phyloP scores from a whole-genome alignment of 2,113 vertebrate genomes.

The Microtus richardsoni region DNA sequence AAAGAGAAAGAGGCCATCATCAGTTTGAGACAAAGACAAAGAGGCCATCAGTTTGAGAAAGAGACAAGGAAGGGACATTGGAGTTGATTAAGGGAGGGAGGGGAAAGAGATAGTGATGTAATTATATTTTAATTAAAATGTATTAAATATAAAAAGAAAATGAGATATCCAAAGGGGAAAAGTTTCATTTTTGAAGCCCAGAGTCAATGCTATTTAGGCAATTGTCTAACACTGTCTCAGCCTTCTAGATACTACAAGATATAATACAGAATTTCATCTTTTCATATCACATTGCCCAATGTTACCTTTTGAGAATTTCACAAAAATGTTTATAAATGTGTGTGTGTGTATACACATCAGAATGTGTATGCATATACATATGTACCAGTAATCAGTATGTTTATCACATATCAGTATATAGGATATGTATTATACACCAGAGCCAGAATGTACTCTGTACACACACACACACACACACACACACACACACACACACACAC shows the following conservation, averaged over 20 bases:
- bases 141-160: not conserved
- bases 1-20: not conserved
- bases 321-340: not conserved
- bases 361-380: no score
- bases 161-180: not conserved
- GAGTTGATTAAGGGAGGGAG: not conserved
- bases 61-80: not conserved
- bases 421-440: accelerated
- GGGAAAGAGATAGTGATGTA: not conserved
- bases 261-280: not conserved
- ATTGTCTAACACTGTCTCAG: not conserved
- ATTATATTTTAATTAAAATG: not conserved
- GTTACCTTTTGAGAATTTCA: not conserved
- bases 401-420: no score
- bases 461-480: no score
- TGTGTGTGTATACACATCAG: not conserved
- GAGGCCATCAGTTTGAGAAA: not conserved
- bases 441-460: no score
- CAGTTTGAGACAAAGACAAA: not conserved
- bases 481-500: no score
- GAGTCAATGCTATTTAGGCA: not conserved
- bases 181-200: not conserved
- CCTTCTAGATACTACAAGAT: not conserved
- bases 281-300: not conserved
- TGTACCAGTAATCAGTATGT: no score